Conservation (phyloP, 2,797 vertebrate genomes). For the Carcharodon carcharias region DNA sequence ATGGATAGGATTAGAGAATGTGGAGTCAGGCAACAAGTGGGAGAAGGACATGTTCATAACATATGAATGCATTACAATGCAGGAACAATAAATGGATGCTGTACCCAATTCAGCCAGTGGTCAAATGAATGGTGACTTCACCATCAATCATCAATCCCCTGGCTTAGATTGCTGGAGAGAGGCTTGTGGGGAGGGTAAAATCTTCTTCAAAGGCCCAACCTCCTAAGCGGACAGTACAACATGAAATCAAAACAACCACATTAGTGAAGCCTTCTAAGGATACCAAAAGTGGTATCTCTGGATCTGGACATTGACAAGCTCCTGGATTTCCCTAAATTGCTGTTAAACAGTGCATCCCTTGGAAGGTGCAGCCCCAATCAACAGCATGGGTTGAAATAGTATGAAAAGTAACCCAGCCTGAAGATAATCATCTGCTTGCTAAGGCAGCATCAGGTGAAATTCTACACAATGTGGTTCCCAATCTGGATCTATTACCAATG, state of each 20-base stretch:
- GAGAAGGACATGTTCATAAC: too few relatives aligned
- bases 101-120: background rate
- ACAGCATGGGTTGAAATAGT: background rate
- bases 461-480: background rate
- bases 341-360: background rate
- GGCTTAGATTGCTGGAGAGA: background rate
- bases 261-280: background rate
- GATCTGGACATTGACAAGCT: background rate
- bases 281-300: background rate
- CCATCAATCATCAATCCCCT: too few relatives aligned
- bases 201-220: background rate
- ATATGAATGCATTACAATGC: too few relatives aligned
- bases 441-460: background rate
- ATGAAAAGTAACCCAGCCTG: background rate
- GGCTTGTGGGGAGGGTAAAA: background rate
- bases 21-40: too few relatives aligned
- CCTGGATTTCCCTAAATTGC: background rate
- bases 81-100: background rate
- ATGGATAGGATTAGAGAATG: too few relatives aligned
- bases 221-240: background rate
- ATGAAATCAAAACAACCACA: background rate
- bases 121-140: too few relatives aligned
- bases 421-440: background rate
- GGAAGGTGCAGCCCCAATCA: background rate
- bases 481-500: background rate